Evolutionary conservation across 2,888 invertebrate genomes (phyloP).

Genomic region (Melanchra persicariae): DNA sequence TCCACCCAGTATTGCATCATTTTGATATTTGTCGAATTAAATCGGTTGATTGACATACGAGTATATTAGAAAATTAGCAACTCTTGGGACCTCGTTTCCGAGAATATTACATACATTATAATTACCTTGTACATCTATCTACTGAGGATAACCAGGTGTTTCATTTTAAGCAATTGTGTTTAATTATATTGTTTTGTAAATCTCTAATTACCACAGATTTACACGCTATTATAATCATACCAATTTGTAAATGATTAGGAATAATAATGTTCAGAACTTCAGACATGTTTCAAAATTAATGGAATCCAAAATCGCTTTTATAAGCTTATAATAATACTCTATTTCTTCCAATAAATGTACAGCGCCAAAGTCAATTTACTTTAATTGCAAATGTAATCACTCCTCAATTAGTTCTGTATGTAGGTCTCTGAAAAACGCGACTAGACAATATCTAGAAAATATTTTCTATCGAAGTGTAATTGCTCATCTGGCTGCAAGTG

Average conservation of each 20-base stretch:
- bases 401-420: conserved; percentile 52
- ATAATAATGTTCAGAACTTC: not conserved
- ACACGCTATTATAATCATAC: not conserved
- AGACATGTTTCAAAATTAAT: not conserved
- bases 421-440: conserved; percentile 53
- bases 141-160: not conserved
- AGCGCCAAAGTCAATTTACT: conserved; percentile 34
- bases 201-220: not conserved
- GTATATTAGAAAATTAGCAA: conserved; percentile 6
- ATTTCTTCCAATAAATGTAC: conserved; percentile 31
- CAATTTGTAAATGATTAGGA: conserved; percentile 8
- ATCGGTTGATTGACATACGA: conserved; percentile 46
- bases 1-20: conserved; percentile 3
- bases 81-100: too few species aligned
- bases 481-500: conserved; percentile 71
- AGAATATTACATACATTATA: too few species aligned
- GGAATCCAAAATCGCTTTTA: conserved; percentile 1
- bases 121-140: not conserved
- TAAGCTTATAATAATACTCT: not conserved
- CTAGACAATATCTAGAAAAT: conserved; percentile 61
- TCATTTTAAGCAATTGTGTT: not conserved
- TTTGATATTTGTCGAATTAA: conserved; percentile 20
- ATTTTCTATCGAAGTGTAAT: conserved; percentile 74
- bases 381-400: conserved; percentile 46
- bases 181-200: not conserved